phyloP scores from a whole-genome alignment of 1,140 invertebrate species.

The Bombus ignitus region DNA sequence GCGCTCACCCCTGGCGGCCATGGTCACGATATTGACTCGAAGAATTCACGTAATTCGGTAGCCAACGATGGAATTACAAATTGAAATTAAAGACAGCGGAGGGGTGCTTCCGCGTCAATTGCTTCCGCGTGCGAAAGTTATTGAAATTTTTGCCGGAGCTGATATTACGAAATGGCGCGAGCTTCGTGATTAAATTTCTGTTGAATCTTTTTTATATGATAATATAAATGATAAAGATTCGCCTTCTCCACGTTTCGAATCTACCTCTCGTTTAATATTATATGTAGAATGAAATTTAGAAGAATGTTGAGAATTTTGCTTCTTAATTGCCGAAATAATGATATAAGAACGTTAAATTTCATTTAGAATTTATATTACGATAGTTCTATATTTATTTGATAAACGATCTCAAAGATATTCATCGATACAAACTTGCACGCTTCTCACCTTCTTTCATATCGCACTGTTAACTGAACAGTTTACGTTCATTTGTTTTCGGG shows the following conservation, averaged over 20 bases:
- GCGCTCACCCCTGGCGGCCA: background rate
- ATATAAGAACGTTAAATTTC: accelerated
- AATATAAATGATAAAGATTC: background rate
- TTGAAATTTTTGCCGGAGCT: background rate
- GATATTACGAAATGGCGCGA: background rate
- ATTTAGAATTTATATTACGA: accelerated
- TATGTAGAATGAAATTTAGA: background rate
- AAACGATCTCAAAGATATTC: no score
- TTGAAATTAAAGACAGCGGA: slow-evolving; percentile 10
- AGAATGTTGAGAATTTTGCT: no score
- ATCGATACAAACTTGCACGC: no score
- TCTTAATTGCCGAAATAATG: no score
- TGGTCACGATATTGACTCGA: slow-evolving; percentile 27
- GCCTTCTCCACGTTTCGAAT: background rate
- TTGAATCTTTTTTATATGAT: background rate
- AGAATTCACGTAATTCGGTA: slow-evolving; percentile 24
- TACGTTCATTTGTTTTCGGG: no score
- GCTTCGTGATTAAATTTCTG: background rate
- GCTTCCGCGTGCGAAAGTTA: background rate
- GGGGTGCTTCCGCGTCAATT: background rate
- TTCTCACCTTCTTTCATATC: no score
- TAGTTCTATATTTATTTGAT: no score
- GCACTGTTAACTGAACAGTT: no score
- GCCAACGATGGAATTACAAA: slow-evolving; percentile 5
- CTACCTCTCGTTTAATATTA: background rate